These are phyloP conservation scores for Teinopalpus imperialis DNA, from an alignment of 2,888 invertebrate genomes.

Conservation along the genomic window DNA sequence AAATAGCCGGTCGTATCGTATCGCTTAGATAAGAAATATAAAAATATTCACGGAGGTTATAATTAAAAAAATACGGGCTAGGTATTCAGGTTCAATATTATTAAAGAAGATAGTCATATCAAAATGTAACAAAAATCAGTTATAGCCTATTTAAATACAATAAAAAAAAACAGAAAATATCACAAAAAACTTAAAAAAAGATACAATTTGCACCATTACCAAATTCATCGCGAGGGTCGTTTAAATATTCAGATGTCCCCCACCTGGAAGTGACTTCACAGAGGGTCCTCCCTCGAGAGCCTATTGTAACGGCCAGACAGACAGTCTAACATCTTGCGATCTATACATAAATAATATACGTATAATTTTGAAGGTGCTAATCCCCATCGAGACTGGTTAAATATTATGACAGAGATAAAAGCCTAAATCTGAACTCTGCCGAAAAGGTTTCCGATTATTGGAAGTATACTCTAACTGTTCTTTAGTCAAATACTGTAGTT, in stretches of 20 bases:
- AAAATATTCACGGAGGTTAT: too few species aligned
- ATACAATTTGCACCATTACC: constrained; percentile 28
- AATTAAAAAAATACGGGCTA: too few species aligned
- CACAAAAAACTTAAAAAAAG: neutral
- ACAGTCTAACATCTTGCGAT: constrained; percentile 31
- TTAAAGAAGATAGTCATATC: too few species aligned
- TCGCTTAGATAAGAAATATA: too few species aligned
- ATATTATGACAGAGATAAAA: constrained; percentile 17
- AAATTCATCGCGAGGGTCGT: constrained; percentile 43
- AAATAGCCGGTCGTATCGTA: too few species aligned
- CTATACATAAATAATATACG: constrained; percentile 24
- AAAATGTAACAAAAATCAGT: too few species aligned
- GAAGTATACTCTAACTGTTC: too few species aligned
- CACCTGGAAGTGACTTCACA: constrained; percentile 71
- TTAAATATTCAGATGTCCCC: constrained; percentile 65
- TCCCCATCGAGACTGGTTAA: constrained; percentile 26
- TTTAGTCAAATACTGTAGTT: too few species aligned
- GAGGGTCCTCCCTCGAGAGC: constrained; percentile 46
- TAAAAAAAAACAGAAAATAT: too few species aligned
- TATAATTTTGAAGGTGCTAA: constrained; percentile 20
- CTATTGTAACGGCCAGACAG: constrained; percentile 69
- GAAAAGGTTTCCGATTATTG: neutral
- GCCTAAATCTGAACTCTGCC: neutral
- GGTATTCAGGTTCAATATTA: too few species aligned
- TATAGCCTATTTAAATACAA: too few species aligned